phyloP scores from a whole-genome alignment of 2,797 vertebrate genomes.

The Danio choprae region DNA sequence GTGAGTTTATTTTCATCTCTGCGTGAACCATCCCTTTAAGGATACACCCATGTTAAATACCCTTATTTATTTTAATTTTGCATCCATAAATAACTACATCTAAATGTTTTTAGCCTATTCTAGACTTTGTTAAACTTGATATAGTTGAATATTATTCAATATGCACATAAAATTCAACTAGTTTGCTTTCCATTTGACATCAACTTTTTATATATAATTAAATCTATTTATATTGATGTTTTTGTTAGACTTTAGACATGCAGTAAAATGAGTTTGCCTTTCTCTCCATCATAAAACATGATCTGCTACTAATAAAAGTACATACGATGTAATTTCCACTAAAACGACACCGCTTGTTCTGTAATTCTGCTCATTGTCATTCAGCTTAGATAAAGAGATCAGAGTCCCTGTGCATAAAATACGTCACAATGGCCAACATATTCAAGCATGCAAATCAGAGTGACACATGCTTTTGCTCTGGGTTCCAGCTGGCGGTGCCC shows the following conservation, averaged over 20 bases:
- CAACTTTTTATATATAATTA: too few relatives aligned
- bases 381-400: conserved; percentile 15
- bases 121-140: background rate
- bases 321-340: background rate
- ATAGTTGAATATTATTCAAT: background rate
- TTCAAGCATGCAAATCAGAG: background rate
- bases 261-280: background rate
- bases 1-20: too few relatives aligned
- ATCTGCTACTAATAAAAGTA: background rate
- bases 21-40: too few relatives aligned
- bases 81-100: too few relatives aligned
- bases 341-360: background rate
- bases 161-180: too few relatives aligned
- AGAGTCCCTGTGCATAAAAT: background rate
- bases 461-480: background rate
- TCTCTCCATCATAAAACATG: background rate
- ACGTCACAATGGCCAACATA: background rate
- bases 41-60: too few relatives aligned
- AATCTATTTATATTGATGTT: background rate
- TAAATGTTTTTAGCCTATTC: background rate
- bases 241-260: background rate
- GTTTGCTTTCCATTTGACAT: too few relatives aligned
- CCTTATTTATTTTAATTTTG: too few relatives aligned
- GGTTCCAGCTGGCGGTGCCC: conserved; percentile 82
- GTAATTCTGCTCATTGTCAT: background rate